Percentiles rank a stretch among this genome's conserved stretches.
Evolutionary conservation across 2,113 vertebrate species (phyloP).

Genomic region (Bufo bufo): DNA sequence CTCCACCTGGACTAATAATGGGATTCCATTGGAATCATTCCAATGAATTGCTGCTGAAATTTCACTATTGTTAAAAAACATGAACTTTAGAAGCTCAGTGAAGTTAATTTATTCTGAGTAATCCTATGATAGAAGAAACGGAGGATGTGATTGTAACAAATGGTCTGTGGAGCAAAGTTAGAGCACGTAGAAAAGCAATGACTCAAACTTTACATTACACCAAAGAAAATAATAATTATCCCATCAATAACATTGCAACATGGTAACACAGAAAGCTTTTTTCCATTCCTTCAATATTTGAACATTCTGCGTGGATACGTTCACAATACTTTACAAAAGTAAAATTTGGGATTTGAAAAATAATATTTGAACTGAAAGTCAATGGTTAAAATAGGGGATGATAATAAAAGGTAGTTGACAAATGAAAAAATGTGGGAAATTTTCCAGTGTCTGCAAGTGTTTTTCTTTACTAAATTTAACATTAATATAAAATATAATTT

Average conservation of each 20-base stretch:
- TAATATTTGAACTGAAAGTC: background rate
- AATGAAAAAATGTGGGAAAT: background rate
- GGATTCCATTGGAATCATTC: background rate
- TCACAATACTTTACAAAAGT: background rate
- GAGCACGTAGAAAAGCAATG: conserved; percentile 22
- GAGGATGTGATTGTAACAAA: conserved; percentile 29
- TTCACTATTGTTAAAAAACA: background rate
- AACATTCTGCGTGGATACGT: background rate
- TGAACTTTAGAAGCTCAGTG: background rate
- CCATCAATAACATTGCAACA: conserved; percentile 1
- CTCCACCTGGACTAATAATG: background rate
- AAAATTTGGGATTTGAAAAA: background rate
- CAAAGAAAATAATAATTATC: conserved; percentile 31
- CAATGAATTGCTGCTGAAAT: background rate
- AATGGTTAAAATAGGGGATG: background rate
- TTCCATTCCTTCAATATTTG: background rate
- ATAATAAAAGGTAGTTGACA: background rate
- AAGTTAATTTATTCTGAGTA: conserved; percentile 14
- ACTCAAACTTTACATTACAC: background rate
- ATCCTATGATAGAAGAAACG: background rate
- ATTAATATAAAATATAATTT: too few species aligned
- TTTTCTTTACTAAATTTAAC: too few species aligned
- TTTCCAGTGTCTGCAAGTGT: background rate
- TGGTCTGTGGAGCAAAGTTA: background rate
- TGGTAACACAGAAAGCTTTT: background rate